These are phyloP conservation scores for Caerostris darwini DNA, from an alignment of 1,140 invertebrate species.

Conservation along the genomic window DNA sequence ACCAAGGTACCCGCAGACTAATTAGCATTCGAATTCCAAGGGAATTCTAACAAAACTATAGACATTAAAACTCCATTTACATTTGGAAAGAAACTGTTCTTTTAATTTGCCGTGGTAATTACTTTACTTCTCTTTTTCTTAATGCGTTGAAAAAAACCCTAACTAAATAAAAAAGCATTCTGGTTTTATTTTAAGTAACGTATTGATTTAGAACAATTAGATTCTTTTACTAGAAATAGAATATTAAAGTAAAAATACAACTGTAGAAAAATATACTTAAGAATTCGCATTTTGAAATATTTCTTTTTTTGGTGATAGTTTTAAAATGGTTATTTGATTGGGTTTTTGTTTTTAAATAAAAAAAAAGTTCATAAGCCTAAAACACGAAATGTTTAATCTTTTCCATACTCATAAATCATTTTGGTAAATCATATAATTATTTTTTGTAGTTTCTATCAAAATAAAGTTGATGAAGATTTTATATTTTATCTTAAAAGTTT, in stretches of 20 bases:
- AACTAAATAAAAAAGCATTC: background rate
- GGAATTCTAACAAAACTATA: background rate
- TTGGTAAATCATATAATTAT: no score
- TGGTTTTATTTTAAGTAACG: background rate
- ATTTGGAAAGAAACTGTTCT: slow-evolving; percentile 14
- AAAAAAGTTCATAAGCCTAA: no score
- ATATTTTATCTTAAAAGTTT: no score
- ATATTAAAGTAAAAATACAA: background rate
- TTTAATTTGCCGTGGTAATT: slow-evolving; percentile 13
- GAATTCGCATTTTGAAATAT: background rate
- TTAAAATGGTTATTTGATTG: background rate
- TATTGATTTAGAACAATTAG: background rate
- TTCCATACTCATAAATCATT: no score
- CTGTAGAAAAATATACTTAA: background rate
- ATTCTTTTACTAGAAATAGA: background rate
- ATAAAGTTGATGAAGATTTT: no score
- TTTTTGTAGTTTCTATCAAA: no score
- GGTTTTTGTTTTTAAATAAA: no score
- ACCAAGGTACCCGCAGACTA: background rate
- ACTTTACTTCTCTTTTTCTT: background rate
- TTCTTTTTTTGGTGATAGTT: background rate
- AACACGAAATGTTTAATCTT: no score
- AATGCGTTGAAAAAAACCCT: background rate
- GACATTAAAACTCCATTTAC: slow-evolving; percentile 36
- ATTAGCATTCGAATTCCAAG: background rate